Percentiles rank a stretch among this genome's conserved stretches.
phyloP scores from a whole-genome alignment of 2,888 invertebrate genomes.

The Fissipunctia ypsillon region DNA sequence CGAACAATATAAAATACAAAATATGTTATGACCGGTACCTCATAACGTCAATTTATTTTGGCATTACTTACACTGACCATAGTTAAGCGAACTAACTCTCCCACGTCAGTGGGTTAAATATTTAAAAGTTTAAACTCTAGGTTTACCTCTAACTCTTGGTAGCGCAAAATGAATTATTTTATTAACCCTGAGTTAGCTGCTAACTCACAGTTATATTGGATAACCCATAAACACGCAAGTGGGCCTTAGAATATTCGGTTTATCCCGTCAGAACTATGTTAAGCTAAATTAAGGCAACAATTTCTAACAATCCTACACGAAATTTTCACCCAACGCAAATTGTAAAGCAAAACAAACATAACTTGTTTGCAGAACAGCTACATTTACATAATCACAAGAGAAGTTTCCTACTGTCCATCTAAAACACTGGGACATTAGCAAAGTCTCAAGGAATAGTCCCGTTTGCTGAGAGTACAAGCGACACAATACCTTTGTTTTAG shows the following conservation, averaged over 20 bases:
- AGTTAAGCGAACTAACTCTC: no score
- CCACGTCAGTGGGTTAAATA: no score
- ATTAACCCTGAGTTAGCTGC: no score
- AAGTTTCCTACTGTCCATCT: conserved; percentile 37
- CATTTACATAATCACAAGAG: conserved; percentile 48
- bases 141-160: no score
- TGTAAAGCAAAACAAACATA: conserved; percentile 37
- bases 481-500: conserved; percentile 1
- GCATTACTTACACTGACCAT: no score
- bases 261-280: neutral
- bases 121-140: no score
- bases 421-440: conserved; percentile 39
- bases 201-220: no score
- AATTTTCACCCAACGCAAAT: conserved; percentile 3
- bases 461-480: neutral
- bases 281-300: neutral
- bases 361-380: conserved; percentile 8
- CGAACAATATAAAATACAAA: no score
- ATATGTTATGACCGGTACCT: no score
- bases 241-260: neutral
- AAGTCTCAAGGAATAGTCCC: conserved; percentile 36
- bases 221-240: no score
- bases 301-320: neutral
- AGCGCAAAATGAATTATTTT: no score
- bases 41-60: no score